These are phyloP conservation scores for Bellardia pandia DNA, from an alignment of 2,888 invertebrate species.

Conservation along the genomic window DNA sequence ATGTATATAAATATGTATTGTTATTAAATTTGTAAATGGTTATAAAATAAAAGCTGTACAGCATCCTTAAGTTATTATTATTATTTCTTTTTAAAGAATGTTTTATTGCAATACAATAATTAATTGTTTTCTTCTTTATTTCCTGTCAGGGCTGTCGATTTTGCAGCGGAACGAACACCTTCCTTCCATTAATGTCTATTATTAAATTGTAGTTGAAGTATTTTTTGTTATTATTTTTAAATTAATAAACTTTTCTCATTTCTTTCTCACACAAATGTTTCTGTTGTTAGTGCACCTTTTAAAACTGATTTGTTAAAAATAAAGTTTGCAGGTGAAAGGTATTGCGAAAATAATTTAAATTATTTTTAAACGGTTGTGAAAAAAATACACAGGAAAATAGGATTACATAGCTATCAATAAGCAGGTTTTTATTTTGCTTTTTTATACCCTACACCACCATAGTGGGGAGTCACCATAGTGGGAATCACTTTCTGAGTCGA, in stretches of 20 bases:
- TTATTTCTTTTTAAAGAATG: not conserved
- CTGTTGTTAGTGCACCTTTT: constrained; percentile 26
- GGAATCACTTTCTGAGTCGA: no score
- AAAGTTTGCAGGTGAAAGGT: constrained; percentile 43
- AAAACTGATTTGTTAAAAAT: constrained; percentile 50
- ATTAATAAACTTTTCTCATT: constrained; percentile 43
- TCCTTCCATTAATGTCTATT: constrained; percentile 34
- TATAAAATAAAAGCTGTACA: not conserved
- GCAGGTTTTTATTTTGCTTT: no score
- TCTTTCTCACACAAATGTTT: constrained; percentile 4
- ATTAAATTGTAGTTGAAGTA: constrained; percentile 18
- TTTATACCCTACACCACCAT: no score
- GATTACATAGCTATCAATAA: no score
- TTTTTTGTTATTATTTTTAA: constrained; percentile 26
- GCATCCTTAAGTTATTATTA: not conserved
- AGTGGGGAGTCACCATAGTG: no score
- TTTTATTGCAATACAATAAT: constrained; percentile 24
- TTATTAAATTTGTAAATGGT: no score
- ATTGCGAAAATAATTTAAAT: constrained; percentile 25
- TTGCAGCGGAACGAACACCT: not conserved
- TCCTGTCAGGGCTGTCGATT: constrained; percentile 20
- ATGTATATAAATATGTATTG: no score
- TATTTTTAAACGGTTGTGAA: not conserved
- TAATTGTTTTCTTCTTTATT: constrained; percentile 27
- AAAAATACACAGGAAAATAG: not conserved